A percentile compares a stretch with the other conserved stretches of the same genome.
Evolutionary conservation across 2,113 vertebrate genomes (phyloP).

Genomic region (Percopsis transmontana): DNA sequence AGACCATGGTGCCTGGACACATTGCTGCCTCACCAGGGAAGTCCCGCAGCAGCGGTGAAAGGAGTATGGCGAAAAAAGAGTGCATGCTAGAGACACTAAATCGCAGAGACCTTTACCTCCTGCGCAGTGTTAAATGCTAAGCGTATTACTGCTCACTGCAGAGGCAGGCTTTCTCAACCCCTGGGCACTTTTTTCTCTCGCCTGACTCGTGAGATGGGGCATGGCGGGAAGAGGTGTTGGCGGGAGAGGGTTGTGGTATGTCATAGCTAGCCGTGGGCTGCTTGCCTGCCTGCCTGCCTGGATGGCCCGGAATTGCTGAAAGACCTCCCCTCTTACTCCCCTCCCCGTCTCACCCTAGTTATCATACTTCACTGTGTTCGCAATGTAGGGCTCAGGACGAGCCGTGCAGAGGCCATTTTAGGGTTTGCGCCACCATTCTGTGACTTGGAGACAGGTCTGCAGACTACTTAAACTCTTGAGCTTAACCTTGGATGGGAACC

Average conservation of each 20-base stretch:
- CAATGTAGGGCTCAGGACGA: too few relatives aligned
- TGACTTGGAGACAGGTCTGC: too few relatives aligned
- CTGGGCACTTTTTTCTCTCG: conserved; percentile 27
- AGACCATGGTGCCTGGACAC: too few relatives aligned
- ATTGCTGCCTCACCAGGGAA: too few relatives aligned
- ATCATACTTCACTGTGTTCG: conserved; percentile 12
- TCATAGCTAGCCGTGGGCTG: conserved; percentile 40
- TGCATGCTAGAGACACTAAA: conserved; percentile 12
- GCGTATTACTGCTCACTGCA: conserved; percentile 44
- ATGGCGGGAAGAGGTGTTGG: conserved; percentile 7
- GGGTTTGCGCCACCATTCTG: too few relatives aligned
- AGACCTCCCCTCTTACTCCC: conserved; percentile 5
- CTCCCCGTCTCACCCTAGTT: conserved; percentile 3
- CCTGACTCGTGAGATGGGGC: conserved; percentile 33
- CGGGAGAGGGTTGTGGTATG: conserved; percentile 25
- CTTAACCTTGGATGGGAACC: too few relatives aligned
- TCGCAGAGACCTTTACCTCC: conserved; percentile 42
- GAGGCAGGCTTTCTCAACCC: conserved; percentile 29
- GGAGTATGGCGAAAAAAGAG: background rate
- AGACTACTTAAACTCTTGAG: too few relatives aligned
- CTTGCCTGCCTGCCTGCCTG: conserved; percentile 13
- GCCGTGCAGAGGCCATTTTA: too few relatives aligned
- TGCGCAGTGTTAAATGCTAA: conserved; percentile 58
- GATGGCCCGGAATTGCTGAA: conserved; percentile 20
- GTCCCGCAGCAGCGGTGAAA: too few relatives aligned